Percentiles rank a stretch among this genome's conserved stretches.
These are phyloP conservation scores for Paramormyrops kingsleyae DNA, from an alignment of 2,113 vertebrate species.

Conservation along the genomic window DNA sequence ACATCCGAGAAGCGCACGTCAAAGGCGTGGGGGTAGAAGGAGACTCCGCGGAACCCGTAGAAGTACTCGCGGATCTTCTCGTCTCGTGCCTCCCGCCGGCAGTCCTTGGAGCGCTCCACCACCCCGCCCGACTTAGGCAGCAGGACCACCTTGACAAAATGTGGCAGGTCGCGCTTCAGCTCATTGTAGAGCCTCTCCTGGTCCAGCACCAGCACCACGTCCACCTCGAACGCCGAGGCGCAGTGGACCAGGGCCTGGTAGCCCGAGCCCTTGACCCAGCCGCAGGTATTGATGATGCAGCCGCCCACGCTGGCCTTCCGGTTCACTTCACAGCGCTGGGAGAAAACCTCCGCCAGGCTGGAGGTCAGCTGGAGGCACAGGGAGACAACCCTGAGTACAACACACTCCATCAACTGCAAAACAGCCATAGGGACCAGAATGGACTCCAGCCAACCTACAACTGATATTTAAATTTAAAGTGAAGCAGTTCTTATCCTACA, in stretches of 20 bases:
- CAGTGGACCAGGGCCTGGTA: constrained; percentile 95
- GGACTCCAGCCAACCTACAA: not conserved
- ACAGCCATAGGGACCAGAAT: not conserved
- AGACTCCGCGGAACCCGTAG: constrained; percentile 83
- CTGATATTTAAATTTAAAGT: not conserved
- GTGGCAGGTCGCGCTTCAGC: constrained; percentile 87
- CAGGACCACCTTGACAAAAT: constrained; percentile 87
- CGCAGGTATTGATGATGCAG: constrained; percentile 95
- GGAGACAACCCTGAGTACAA: not conserved
- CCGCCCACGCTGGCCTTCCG: constrained; percentile 86
- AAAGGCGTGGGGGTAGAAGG: constrained; percentile 90
- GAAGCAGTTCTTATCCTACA: not conserved
- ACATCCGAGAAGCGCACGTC: constrained; percentile 95
- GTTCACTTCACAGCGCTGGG: constrained; percentile 92
- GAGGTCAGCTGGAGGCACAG: constrained; percentile 72
- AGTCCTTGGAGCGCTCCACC: constrained; percentile 92
- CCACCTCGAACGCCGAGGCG: constrained; percentile 92
- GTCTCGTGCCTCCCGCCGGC: constrained; percentile 80
- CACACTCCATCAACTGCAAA: not conserved
- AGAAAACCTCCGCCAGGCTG: constrained; percentile 86
- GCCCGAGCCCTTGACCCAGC: constrained; percentile 96
- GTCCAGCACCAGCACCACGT: constrained; percentile 92
- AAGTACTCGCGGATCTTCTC: constrained; percentile 95
- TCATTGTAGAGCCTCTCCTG: constrained; percentile 96
- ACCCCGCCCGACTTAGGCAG: constrained; percentile 91